These are phyloP conservation scores for Enteromius treurensis DNA, from an alignment of 2,797 vertebrate species.

Conservation along the genomic window DNA sequence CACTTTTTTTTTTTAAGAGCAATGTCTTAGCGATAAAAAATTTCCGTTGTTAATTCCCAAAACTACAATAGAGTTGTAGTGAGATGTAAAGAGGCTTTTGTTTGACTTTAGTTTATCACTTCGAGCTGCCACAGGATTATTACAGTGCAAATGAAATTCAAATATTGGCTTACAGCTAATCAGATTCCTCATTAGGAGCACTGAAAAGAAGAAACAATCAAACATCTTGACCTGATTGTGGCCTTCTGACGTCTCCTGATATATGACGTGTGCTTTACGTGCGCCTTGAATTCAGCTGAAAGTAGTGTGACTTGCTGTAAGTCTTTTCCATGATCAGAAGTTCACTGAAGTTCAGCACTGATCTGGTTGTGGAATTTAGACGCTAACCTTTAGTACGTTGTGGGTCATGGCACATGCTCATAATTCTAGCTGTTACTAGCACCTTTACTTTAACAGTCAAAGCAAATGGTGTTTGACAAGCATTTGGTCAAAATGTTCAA, in stretches of 20 bases:
- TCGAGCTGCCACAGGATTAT: constrained; percentile 44
- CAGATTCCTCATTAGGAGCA: constrained; percentile 61
- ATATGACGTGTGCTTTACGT: background rate
- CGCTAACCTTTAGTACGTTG: constrained; percentile 52
- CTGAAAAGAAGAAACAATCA: constrained; percentile 48
- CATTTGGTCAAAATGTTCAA: background rate
- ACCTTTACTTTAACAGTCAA: constrained; percentile 1
- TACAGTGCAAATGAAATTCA: constrained; percentile 58
- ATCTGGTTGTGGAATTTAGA: constrained; percentile 65
- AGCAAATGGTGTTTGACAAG: background rate
- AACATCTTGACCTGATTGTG: constrained; percentile 1
- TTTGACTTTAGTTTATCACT: constrained; percentile 60
- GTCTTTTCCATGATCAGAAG: constrained; percentile 43
- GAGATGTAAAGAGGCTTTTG: constrained; percentile 56
- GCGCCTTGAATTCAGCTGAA: constrained; percentile 17
- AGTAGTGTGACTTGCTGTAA: constrained; percentile 27
- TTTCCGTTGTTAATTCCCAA: constrained; percentile 17
- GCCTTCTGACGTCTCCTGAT: background rate
- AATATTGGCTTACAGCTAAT: constrained; percentile 61
- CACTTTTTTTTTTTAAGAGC: background rate
- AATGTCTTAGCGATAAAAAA: background rate
- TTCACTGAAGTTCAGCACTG: constrained; percentile 61
- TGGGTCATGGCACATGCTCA: constrained; percentile 44
- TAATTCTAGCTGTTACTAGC: constrained; percentile 51
- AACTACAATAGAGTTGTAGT: constrained; percentile 47